A percentile compares a stretch with the other conserved stretches of the same genome.
These are phyloP conservation scores for Epinotia nisella DNA, from an alignment of 2,888 invertebrate species.

Conservation along the genomic window DNA sequence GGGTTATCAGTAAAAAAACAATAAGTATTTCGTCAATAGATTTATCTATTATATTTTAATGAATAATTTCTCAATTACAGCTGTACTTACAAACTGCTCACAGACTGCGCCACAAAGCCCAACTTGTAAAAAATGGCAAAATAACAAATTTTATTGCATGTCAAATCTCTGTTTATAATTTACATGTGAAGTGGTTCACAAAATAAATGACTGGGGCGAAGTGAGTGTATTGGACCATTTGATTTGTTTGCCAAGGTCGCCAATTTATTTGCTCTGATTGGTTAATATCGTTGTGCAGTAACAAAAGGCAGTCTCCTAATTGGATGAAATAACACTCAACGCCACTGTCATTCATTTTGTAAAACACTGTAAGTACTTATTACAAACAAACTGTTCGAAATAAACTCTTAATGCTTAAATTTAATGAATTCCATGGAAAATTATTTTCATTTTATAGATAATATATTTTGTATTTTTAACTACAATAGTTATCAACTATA, in stretches of 20 bases:
- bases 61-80: slow-evolving; percentile 83
- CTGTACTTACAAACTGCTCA: slow-evolving; percentile 76
- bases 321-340: not conserved
- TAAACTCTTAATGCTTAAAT: slow-evolving; percentile 70
- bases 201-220: slow-evolving; percentile 19
- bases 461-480: slow-evolving; percentile 84
- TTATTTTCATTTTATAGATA: slow-evolving; percentile 82
- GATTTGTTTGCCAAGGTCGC: too few species aligned
- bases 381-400: slow-evolving; percentile 53
- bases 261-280: slow-evolving; percentile 19
- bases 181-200: slow-evolving; percentile 33
- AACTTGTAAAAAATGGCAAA: slow-evolving; percentile 74
- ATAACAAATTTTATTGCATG: slow-evolving; percentile 68
- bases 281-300: not conserved
- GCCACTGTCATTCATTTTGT: slow-evolving; percentile 17
- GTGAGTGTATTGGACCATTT: not conserved
- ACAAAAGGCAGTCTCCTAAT: not conserved
- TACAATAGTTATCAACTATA: slow-evolving; percentile 83
- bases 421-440: slow-evolving; percentile 84
- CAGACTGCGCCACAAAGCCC: slow-evolving; percentile 63
- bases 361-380: slow-evolving; percentile 23
- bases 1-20: slow-evolving; percentile 59
- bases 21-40: slow-evolving; percentile 79
- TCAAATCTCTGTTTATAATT: slow-evolving; percentile 60
- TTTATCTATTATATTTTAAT: slow-evolving; percentile 85